These are phyloP conservation scores for Oreochromis grahami DNA, from an alignment of 2,797 vertebrate genomes.

Conservation along the genomic window DNA sequence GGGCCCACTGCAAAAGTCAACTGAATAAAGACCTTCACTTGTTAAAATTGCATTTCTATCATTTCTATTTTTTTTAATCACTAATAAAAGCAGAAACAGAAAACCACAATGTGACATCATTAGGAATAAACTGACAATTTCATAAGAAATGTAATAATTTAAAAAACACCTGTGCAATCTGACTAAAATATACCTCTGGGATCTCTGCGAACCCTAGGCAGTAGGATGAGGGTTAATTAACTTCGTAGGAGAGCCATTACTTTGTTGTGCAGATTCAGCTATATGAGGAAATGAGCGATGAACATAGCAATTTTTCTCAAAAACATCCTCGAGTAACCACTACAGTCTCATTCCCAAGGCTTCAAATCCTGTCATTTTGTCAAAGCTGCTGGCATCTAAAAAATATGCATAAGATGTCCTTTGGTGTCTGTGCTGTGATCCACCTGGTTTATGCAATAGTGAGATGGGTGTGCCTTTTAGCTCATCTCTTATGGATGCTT, in stretches of 20 bases:
- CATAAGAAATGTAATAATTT: accelerated
- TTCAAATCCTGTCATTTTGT: neutral
- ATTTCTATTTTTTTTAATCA: neutral
- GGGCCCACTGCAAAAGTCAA: neutral
- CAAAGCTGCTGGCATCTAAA: neutral
- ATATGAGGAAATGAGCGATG: neutral
- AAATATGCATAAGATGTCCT: neutral
- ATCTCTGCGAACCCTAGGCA: neutral
- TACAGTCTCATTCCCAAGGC: neutral
- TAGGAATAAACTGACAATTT: neutral
- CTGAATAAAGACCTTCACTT: neutral
- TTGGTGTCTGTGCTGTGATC: neutral
- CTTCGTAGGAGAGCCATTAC: neutral
- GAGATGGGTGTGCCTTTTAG: neutral
- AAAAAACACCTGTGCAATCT: neutral
- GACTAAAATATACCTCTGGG: neutral
- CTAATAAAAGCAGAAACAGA: neutral
- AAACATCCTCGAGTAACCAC: neutral
- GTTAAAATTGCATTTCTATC: neutral
- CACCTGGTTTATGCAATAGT: neutral
- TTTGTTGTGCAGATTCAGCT: neutral
- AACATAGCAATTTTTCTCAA: neutral
- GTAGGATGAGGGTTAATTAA: neutral
- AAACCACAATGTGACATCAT: neutral
- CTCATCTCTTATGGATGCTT: neutral